Evolutionary conservation across 2,113 vertebrate species (phyloP).

Genomic region (Gymnobelideus leadbeateri): DNA sequence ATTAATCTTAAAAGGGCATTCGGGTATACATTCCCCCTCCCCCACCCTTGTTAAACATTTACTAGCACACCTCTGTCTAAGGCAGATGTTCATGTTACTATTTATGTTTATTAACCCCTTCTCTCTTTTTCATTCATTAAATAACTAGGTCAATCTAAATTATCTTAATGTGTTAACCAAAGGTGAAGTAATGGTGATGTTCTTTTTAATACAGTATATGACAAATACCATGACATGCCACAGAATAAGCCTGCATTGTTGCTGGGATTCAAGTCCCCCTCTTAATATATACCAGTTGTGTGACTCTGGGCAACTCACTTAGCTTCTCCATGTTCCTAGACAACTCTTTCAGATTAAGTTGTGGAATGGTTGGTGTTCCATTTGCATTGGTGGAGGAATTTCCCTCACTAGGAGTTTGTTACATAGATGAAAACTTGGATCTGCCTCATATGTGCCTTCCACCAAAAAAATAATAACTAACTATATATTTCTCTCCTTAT

Average conservation of each 20-base stretch:
- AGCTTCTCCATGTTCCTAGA: too few species aligned
- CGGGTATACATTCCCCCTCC: neutral
- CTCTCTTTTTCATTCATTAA: neutral
- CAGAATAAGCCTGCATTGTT: neutral
- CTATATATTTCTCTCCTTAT: neutral
- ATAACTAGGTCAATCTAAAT: neutral
- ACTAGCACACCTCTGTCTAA: neutral
- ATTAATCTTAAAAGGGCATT: neutral
- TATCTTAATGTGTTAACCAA: neutral
- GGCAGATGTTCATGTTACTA: neutral
- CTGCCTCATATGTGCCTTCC: too few species aligned
- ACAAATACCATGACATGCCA: neutral
- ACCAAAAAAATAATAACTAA: too few species aligned
- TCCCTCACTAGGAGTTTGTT: too few species aligned
- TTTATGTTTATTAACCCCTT: neutral
- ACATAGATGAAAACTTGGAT: too few species aligned
- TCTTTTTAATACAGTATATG: neutral
- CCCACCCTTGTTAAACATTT: neutral
- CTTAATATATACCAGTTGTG: neutral
- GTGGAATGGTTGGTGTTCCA: neutral
- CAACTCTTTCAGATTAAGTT: neutral
- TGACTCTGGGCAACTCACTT: neutral
- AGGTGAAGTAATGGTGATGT: neutral
- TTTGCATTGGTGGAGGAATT: neutral
- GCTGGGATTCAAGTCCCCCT: neutral